Evolutionary conservation across 1,140 invertebrate species (phyloP).

Genomic region (Drosophila dunni): DNA sequence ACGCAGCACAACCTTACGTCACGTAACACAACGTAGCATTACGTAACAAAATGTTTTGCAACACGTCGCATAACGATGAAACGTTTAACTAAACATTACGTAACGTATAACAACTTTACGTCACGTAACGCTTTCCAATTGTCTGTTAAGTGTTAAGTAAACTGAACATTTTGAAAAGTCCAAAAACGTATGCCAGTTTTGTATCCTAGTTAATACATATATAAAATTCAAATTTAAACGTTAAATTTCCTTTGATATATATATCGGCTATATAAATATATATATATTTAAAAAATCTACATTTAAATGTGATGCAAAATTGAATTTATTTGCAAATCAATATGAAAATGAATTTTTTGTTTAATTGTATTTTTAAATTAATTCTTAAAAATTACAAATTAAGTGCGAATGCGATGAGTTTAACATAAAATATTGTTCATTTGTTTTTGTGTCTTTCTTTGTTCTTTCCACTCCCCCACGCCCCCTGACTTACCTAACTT

Average conservation of each 20-base stretch:
- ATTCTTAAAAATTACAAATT: conserved; percentile 78
- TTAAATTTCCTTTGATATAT: conserved; percentile 11
- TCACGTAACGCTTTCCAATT: conserved; percentile 30
- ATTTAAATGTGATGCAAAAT: neutral
- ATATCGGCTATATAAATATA: conserved; percentile 9
- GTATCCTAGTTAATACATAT: conserved; percentile 26
- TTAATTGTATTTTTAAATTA: conserved; percentile 82
- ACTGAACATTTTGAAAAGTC: conserved; percentile 6
- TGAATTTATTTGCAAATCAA: conserved; percentile 2
- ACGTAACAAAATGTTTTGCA: conserved; percentile 13
- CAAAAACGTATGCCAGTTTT: conserved; percentile 3
- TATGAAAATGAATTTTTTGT: conserved; percentile 24
- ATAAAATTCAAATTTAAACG: conserved; percentile 9
- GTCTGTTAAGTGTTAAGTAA: conserved; percentile 31
- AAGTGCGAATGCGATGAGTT: conserved; percentile 36
- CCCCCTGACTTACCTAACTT: neutral
- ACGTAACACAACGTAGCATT: conserved; percentile 11
- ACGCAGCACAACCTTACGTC: neutral
- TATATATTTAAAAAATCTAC: neutral
- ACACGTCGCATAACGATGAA: neutral
- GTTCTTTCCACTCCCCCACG: neutral
- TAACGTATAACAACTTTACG: conserved; percentile 22
- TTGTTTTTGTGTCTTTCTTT: conserved; percentile 49
- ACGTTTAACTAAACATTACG: neutral
- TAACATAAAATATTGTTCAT: conserved; percentile 49